Conservation (phyloP, 2,888 invertebrate species). For the Tetramorium bicarinatum region DNA sequence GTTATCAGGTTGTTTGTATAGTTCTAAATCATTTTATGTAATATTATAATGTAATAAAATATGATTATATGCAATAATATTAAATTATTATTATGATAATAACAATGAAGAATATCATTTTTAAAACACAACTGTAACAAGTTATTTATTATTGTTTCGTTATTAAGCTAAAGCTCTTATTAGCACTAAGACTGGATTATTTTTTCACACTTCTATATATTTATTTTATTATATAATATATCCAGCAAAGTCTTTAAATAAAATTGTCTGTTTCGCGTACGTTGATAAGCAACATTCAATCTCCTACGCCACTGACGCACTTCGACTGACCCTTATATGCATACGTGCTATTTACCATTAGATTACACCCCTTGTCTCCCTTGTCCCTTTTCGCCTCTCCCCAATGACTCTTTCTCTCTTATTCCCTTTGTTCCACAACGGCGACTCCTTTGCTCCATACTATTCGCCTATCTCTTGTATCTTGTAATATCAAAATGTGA, state of each 20-base stretch:
- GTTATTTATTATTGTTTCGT: not conserved
- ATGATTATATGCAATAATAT: not conserved
- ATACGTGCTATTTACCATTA: constrained; percentile 72
- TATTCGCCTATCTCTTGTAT: constrained; percentile 50
- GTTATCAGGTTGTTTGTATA: not conserved
- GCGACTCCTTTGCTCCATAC: constrained; percentile 61
- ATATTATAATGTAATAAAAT: not conserved
- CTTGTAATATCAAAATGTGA: constrained; percentile 43
- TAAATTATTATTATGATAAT: not conserved
- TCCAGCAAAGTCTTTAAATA: not conserved
- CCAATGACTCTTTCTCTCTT: constrained; percentile 46
- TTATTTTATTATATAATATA: not conserved
- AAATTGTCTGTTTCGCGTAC: not conserved
- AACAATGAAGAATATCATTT: not conserved
- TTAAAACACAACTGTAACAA: not conserved
- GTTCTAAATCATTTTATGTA: not conserved
- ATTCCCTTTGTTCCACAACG: constrained; percentile 51
- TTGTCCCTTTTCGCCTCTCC: constrained; percentile 47
- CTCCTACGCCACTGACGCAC: constrained; percentile 62
- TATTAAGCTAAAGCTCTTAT: not conserved
- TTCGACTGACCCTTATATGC: constrained; percentile 63
- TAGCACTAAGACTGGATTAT: not conserved
- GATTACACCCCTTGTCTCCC: constrained; percentile 69
- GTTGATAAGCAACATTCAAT: constrained; percentile 22
- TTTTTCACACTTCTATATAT: not conserved